Percentiles rank a stretch among this genome's conserved stretches.
These are phyloP conservation scores for Megalonaias nervosa DNA, from an alignment of 1,140 invertebrate genomes.

Conservation along the genomic window DNA sequence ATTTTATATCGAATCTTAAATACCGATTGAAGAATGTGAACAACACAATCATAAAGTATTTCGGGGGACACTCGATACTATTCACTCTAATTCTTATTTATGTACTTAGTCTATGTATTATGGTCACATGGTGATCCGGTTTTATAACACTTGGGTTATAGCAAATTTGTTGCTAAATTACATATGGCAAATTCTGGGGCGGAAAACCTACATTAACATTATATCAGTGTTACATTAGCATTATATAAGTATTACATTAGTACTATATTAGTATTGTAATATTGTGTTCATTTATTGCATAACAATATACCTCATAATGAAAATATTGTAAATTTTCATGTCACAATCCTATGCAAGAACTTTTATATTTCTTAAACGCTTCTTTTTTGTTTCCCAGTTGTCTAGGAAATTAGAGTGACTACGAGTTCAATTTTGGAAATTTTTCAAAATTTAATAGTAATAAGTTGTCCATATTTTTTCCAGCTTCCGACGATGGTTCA, in stretches of 20 bases:
- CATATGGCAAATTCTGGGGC: background rate
- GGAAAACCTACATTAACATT: background rate
- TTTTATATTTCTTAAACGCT: background rate
- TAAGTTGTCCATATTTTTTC: conserved; percentile 5
- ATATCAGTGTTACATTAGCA: too few species aligned
- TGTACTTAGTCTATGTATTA: background rate
- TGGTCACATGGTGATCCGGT: background rate
- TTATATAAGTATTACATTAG: too few species aligned
- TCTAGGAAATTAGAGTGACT: too few species aligned
- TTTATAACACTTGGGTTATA: background rate
- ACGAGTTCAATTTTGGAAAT: too few species aligned
- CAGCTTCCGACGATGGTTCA: conserved; percentile 41
- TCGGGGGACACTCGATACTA: background rate
- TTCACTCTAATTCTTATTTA: background rate
- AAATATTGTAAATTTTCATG: background rate
- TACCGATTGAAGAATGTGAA: background rate
- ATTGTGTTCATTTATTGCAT: too few species aligned
- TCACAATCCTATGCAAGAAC: background rate
- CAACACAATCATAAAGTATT: background rate
- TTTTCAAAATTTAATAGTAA: too few species aligned
- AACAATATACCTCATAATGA: too few species aligned
- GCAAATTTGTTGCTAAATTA: background rate
- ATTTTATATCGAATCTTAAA: background rate
- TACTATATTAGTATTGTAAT: too few species aligned
- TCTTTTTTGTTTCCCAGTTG: background rate